Base-by-base conservation (phyloP, 2,888 invertebrate species). In the Drosophila ustulata region DNA sequence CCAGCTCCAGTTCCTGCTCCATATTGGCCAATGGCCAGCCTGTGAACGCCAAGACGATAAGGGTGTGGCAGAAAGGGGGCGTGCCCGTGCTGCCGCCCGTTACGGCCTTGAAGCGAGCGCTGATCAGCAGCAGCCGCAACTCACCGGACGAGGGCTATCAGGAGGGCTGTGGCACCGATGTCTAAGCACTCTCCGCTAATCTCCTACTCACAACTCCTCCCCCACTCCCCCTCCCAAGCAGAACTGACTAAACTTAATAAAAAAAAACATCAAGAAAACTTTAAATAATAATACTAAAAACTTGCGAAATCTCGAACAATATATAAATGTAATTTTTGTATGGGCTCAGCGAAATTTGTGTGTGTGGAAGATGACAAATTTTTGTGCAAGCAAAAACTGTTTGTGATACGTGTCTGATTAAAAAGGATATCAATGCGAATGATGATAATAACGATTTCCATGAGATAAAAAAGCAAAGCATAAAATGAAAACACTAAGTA, bases 91-190 rank as follows among this genome's bases (percentile, higher is more conserved):
- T 97, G 90, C 97, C 96, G 32, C 97, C 97, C 25, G 97, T 97
- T 46, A 96, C 96, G 67, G 96, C 96, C 75, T 94, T 97, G 78
- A 97, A 97, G 92, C 95, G 97, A 75, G 97, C 96, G 68, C 94
- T 97, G 75, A 96, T 95, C 82, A 96, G 95, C 92, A 96, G 95
- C 89, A 96, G 95, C 88, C 95, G 97, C 90, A 97, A 96, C 92
- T 96, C 97, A 26, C 96, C 97, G 45, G 98, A 98, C 90, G 97
- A 98, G 92, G 97, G 97, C 72, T 97, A 97, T 92, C 97, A 97
- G 92, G 97, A 97, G 93, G 97, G 97, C 89, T 97, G 97, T 93
- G 97, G 97, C 81, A 97, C 97, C 80, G 97, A 97, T 93, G 97
- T 97, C 92, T 97, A 96, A 88, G 71, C n/a, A 6, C 39, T 3